Percentiles rank a stretch among this genome's conserved stretches.
Conservation (phyloP, 1,140 invertebrate genomes). For the Spodoptera frugiperda region DNA sequence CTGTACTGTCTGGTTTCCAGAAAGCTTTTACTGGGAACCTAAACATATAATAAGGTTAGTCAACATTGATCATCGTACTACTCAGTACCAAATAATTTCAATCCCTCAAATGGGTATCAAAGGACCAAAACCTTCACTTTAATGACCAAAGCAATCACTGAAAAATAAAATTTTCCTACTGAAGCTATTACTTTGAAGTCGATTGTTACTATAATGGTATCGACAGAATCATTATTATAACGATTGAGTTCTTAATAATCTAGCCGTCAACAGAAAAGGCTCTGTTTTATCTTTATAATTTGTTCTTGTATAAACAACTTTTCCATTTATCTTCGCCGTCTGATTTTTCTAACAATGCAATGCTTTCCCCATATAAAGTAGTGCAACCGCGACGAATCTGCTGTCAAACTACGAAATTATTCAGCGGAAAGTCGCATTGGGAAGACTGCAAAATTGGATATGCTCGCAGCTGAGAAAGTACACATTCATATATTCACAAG, state of each 20-base stretch:
- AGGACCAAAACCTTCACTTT: too few relatives aligned
- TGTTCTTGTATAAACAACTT: background rate
- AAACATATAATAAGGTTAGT: background rate
- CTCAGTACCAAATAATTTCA: too few relatives aligned
- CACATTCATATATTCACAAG: slow-evolving; percentile 32
- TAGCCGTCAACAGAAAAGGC: background rate
- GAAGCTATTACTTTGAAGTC: background rate
- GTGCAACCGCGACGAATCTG: slow-evolving; percentile 1
- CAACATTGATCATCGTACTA: too few relatives aligned
- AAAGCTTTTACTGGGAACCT: slow-evolving; percentile 3
- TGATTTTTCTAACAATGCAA: slow-evolving; percentile 17
- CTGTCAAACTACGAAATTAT: slow-evolving; percentile 35
- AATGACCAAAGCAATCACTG: slow-evolving; percentile 3
- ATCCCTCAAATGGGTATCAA: too few relatives aligned
- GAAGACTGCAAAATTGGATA: slow-evolving; percentile 35
- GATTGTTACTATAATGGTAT: slow-evolving; percentile 1
- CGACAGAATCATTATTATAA: background rate
- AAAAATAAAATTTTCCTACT: slow-evolving; percentile 1
- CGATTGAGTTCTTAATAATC: background rate
- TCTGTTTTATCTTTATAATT: slow-evolving; percentile 4
- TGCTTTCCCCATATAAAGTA: slow-evolving; percentile 1
- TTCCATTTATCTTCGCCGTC: background rate
- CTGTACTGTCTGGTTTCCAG: background rate
- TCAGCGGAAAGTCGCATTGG: slow-evolving; percentile 26
- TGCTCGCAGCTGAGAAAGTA: slow-evolving; percentile 21